Conservation (phyloP, 2,113 vertebrate genomes). For the Pleuronectes platessa region DNA sequence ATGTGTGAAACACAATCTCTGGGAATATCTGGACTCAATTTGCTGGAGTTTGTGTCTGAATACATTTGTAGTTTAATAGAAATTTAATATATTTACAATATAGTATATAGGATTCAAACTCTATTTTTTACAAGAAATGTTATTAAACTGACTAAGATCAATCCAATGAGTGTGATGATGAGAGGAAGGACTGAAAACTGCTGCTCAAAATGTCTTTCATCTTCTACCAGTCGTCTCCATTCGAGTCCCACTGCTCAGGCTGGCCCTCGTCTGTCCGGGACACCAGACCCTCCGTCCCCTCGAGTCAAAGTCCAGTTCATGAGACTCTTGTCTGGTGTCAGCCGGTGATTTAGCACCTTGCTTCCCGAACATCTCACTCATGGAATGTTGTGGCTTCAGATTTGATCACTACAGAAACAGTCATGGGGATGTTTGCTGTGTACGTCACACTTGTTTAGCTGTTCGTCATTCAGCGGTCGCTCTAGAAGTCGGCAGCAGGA, state of each 20-base stretch:
- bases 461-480: background rate
- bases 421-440: slow-evolving; percentile 37
- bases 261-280: background rate
- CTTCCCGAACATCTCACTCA: slow-evolving; percentile 39
- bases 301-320: slow-evolving; percentile 26
- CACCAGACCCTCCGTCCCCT: background rate
- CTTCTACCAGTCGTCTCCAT: background rate
- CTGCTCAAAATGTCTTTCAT: background rate
- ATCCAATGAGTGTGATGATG: too few relatives aligned
- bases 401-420: slow-evolving; percentile 1
- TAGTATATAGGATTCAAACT: too few relatives aligned
- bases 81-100: too few relatives aligned
- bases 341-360: slow-evolving; percentile 46
- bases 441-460: slow-evolving; percentile 41
- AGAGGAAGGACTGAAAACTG: too few relatives aligned
- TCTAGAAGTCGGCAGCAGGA: background rate
- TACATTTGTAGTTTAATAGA: too few relatives aligned
- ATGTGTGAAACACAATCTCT: too few relatives aligned
- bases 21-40: too few relatives aligned
- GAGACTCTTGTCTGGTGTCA: slow-evolving; percentile 21
- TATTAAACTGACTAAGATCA: too few relatives aligned
- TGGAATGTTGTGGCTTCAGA: slow-evolving; percentile 38
- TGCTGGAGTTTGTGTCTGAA: too few relatives aligned
- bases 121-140: too few relatives aligned
- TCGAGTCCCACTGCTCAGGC: background rate